Evolutionary conservation across 2,888 invertebrate genomes (phyloP).

Genomic region (Rutpela maculata): DNA sequence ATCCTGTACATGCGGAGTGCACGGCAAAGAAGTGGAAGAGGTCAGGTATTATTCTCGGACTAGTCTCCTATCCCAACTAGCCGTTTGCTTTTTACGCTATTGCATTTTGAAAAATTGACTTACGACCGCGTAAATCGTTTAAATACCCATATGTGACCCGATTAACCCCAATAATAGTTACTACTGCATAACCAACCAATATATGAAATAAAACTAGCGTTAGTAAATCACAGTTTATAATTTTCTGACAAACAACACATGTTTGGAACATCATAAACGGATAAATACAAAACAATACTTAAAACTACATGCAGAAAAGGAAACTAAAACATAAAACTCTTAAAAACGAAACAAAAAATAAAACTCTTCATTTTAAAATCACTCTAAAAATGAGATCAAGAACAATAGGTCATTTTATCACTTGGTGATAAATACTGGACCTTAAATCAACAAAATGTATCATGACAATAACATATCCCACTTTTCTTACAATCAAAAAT

Average conservation of each 20-base stretch:
- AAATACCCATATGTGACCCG: no score
- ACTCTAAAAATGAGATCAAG: neutral
- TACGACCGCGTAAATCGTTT: no score
- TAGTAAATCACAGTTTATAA: neutral
- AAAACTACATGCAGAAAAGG: neutral
- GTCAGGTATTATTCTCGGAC: no score
- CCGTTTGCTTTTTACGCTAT: no score
- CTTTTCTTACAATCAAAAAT: neutral
- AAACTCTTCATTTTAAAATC: neutral
- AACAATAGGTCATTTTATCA: neutral
- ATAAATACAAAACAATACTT: neutral
- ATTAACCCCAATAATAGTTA: no score
- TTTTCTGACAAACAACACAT: neutral
- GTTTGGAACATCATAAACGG: neutral
- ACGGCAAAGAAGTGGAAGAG: no score
- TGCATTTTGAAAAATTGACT: no score
- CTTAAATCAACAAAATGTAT: neutral
- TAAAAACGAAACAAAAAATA: neutral
- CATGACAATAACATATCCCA: neutral
- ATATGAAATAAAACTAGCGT: neutral
- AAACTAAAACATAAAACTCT: neutral
- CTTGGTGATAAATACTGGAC: neutral
- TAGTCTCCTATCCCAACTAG: no score
- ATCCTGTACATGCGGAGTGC: no score
- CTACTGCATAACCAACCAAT: no score